Base-by-base conservation (phyloP, 2,797 vertebrate species). In the Lophotriccus pileatus region DNA sequence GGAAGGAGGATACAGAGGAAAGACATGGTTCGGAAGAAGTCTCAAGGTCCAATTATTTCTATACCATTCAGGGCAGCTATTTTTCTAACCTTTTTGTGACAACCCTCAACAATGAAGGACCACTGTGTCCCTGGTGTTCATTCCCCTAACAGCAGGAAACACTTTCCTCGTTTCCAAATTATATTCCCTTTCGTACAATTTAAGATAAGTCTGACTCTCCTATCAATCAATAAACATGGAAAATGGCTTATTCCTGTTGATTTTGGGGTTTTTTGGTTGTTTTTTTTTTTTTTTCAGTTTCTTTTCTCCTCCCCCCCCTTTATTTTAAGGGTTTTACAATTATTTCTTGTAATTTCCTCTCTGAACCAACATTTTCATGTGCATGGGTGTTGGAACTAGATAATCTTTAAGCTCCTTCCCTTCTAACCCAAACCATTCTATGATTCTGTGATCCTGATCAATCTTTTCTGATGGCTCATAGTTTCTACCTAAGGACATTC, bases 251-350 rank as follows among this genome's bases (percentile, higher is more conserved):
- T 46, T 85, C 23, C 3, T n/a, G n/a, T n/a, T n/a, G n/a, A n/a
- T n/a, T n/a, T 39, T 39, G 37, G 37, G 37, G 37, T 39, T 39
- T 39, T n/a, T n/a, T n/a, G n/a, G n/a, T n/a, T n/a, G n/a, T n/a
- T n/a, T n/a, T n/a, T n/a, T n/a, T 24, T 23, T 64, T 56, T 8
- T 82, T 87, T 77, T 43, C 24, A 83, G 15, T 25, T 24, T 8
- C 0, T 37, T 28, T 50, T 10, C 9, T 14, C 68, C 36, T 52
- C 37, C 25, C 3, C 25, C 6, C 18, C 2, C 3, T 3, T 6
- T 7, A 6, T 60, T 80, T 64, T 56, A 34, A 63, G 10, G 3
- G 25, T 23, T 46, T 49, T 50, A 34, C 4, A 32, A n/a, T 34
- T 64, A 16, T 58, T 76, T 53, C 10, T 37, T 72, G 6, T 12